A percentile compares a stretch with the other conserved stretches of the same genome.
These are phyloP conservation scores for Austrofundulus limnaeus DNA, from an alignment of 2,113 vertebrate species.

Conservation along the genomic window DNA sequence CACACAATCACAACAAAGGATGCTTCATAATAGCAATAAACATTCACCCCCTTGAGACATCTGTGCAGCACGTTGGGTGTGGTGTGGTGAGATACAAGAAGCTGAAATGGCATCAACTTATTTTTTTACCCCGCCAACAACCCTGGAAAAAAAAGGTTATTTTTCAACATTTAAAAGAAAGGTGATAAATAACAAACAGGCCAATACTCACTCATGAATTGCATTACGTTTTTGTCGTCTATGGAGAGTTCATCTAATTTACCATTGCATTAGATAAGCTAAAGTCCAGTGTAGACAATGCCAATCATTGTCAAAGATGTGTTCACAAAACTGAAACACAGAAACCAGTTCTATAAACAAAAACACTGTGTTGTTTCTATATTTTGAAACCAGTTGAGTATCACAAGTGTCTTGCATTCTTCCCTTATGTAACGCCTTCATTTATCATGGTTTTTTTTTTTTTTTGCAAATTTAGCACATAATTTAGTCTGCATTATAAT, in stretches of 20 bases:
- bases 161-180: constrained; percentile 28
- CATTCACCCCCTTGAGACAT: constrained; percentile 77
- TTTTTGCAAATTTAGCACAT: background rate
- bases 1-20: constrained; percentile 80
- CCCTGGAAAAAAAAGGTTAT: constrained; percentile 49
- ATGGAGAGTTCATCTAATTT: constrained; percentile 40
- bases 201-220: constrained; percentile 6
- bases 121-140: constrained; percentile 52
- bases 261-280: constrained; percentile 30
- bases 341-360: constrained; percentile 1
- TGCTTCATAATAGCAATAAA: constrained; percentile 82
- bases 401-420: background rate
- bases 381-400: constrained; percentile 7
- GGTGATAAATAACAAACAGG: constrained; percentile 41
- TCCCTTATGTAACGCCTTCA: background rate
- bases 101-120: constrained; percentile 52
- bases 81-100: constrained; percentile 37
- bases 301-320: constrained; percentile 26
- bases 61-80: constrained; percentile 59
- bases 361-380: background rate
- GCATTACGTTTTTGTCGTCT: constrained; percentile 17
- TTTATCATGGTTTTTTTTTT: background rate
- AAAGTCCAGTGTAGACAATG: constrained; percentile 18
- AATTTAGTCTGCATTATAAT: background rate
- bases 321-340: constrained; percentile 14